Conservation (phyloP, 1,140 invertebrate species). For the Cydia fagiglandana region DNA sequence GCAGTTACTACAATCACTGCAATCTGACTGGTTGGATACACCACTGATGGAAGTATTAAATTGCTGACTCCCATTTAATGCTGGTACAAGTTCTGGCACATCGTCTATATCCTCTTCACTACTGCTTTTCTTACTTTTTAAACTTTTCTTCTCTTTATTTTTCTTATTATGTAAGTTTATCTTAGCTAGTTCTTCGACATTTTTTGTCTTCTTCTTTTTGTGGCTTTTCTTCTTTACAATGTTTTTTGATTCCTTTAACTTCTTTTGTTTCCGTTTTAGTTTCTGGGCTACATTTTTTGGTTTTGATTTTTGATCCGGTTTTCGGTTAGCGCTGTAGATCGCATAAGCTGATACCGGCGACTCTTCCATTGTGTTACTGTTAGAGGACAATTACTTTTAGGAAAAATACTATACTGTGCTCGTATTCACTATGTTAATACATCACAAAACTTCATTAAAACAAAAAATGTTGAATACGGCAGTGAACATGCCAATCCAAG, state of each 20-base stretch:
- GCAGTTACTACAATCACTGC: constrained; percentile 42
- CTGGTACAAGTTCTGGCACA: constrained; percentile 47
- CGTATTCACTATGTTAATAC: constrained; percentile 30
- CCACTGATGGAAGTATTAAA: constrained; percentile 8
- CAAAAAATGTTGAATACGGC: constrained; percentile 1
- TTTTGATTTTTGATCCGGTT: constrained; percentile 43
- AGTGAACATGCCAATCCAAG: neutral
- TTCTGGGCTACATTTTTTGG: constrained; percentile 54
- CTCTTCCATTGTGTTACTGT: constrained; percentile 50
- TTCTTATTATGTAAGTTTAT: constrained; percentile 34
- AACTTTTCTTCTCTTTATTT: constrained; percentile 34
- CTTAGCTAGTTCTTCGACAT: constrained; percentile 29
- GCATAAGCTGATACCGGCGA: constrained; percentile 64
- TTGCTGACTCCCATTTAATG: neutral
- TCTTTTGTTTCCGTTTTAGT: constrained; percentile 57
- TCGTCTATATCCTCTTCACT: constrained; percentile 48
- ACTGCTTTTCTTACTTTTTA: constrained; percentile 34
- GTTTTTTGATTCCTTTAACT: constrained; percentile 55
- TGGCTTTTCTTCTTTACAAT: constrained; percentile 61
- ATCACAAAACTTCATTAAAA: neutral
- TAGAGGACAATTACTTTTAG: neutral
- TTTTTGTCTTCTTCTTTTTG: constrained; percentile 58
- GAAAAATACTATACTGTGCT: neutral
- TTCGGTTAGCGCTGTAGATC: constrained; percentile 60
- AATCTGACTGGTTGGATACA: constrained; percentile 33